Conservation (phyloP, 2,113 vertebrate genomes). For the Acrocephalus kingi region DNA sequence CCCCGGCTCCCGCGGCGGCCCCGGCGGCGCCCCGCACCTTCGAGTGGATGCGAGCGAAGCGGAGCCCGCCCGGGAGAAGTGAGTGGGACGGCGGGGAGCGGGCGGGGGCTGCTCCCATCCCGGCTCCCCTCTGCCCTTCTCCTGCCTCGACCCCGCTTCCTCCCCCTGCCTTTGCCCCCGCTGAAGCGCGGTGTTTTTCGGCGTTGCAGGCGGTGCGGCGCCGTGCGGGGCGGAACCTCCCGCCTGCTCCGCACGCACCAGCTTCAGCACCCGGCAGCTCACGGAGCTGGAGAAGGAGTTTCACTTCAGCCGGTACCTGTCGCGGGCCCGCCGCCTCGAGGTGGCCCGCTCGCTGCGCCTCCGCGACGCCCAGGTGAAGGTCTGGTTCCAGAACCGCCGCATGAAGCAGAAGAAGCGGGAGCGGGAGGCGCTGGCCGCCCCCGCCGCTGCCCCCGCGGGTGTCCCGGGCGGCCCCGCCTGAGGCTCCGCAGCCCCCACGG, state of each 20-base stretch:
- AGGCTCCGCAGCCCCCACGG: background rate
- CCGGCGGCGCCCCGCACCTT: background rate
- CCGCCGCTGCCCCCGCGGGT: background rate
- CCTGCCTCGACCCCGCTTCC: background rate
- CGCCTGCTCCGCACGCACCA: constrained; percentile 70
- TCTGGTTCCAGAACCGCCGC: constrained; percentile 98
- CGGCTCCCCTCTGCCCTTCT: background rate
- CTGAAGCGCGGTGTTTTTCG: constrained; percentile 16
- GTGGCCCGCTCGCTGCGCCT: constrained; percentile 76
- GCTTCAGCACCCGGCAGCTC: constrained; percentile 80
- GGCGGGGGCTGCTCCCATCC: background rate
- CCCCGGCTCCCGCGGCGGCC: background rate
- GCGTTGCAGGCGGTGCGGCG: constrained; percentile 64
- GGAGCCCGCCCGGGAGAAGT: constrained; percentile 72
- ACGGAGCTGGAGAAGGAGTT: constrained; percentile 83
- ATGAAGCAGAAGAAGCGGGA: constrained; percentile 91
- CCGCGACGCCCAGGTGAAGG: constrained; percentile 92
- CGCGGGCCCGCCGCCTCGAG: constrained; percentile 73
- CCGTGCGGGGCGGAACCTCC: constrained; percentile 54
- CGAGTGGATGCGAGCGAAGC: background rate
- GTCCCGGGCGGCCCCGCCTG: constrained; percentile 1
- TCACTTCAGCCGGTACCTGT: constrained; percentile 79
- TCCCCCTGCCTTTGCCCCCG: background rate
- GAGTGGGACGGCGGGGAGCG: constrained; percentile 39
- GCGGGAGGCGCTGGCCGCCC: constrained; percentile 69